Evolutionary conservation across 2,797 vertebrate species (phyloP), one percentile per base, ranked within the genome.

Genomic region (Xerus rutilus): DNA sequence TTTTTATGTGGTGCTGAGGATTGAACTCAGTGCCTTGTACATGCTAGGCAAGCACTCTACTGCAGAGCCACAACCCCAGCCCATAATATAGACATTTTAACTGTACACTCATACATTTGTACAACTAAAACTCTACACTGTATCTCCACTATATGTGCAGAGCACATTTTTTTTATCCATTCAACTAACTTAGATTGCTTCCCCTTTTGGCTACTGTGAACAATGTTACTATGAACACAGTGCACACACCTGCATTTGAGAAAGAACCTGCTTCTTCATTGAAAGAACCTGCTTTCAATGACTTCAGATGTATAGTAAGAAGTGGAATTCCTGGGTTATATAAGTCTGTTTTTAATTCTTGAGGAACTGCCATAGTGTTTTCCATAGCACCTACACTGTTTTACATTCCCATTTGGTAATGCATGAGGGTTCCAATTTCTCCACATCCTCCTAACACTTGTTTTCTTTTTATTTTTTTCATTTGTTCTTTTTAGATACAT

Each of bases 281-380:
- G 39, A 39, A 39, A 39, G 39, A 84, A 35, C 2, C 23, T 35
- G 4, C 62, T 69, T 69, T 76, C 69, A 83, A 3, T 76, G 67
- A 54, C 35, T 82, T n/a, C 7, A 43, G 49, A 5, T n/a, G 39
- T 82, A 54, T 25, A 86, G 17, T n/a, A 7, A 59, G 76, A 65
- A 45, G 28, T 35, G 3, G 13, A 79, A 67, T 73, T 43, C 35
- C 21, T 82, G 39, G 32, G 47, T 87, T 18, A 49, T 86, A 15
- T 25, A 87, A 69, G 59, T 82, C 47, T 70, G 62, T 12, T 87
- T 86, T 91, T 82, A 72, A 52, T 47, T 94, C 52, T 45, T 87
- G n/a, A 45, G 67, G 7, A 82, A 21, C 67, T 32, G 7, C 67
- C 30, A 28, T 54, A 32, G 6, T 5, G 30, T 67, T 67, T 67